Percentiles rank a stretch among this genome's conserved stretches.
phyloP scores from a whole-genome alignment of 1,140 invertebrate genomes.

The Platyura marginata region DNA sequence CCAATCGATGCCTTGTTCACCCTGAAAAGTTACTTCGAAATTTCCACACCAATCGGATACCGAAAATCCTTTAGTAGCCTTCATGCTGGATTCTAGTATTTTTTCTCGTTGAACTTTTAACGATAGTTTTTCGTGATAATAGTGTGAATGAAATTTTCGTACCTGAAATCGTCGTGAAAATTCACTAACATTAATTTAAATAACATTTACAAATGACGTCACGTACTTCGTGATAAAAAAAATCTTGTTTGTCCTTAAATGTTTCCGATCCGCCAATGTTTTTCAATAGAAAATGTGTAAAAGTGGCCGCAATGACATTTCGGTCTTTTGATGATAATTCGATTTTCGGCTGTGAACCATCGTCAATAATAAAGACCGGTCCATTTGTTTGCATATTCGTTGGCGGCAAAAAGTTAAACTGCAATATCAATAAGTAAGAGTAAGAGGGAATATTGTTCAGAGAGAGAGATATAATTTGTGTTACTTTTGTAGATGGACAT shows the following conservation, averaged over 20 bases:
- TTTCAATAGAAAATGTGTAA: conserved; percentile 81
- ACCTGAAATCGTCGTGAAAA: background rate
- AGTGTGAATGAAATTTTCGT: conserved; percentile 63
- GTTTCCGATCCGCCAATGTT: conserved; percentile 91
- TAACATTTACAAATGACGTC: no score
- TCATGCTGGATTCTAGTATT: conserved; percentile 65
- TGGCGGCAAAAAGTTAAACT: conserved; percentile 39
- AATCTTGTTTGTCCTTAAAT: conserved; percentile 89
- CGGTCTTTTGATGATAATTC: conserved; percentile 64
- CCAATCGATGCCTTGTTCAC: conserved; percentile 88
- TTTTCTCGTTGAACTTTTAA: conserved; percentile 67
- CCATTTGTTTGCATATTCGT: conserved; percentile 26
- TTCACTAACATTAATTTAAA: background rate
- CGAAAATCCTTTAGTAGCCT: conserved; percentile 54
- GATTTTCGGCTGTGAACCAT: conserved; percentile 74
- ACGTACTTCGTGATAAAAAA: conserved; percentile 78
- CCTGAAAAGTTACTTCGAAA: conserved; percentile 81
- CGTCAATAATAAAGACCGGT: conserved; percentile 55
- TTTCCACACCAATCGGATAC: conserved; percentile 80
- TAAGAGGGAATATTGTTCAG: background rate
- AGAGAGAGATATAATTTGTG: conserved; percentile 3
- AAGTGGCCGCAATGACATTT: conserved; percentile 81
- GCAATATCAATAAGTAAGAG: conserved; percentile 6
- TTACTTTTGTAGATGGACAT: conserved; percentile 78
- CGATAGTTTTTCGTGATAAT: conserved; percentile 65